These are phyloP conservation scores for Calameuta pallipes DNA, from an alignment of 2,888 invertebrate species.

Conservation along the genomic window DNA sequence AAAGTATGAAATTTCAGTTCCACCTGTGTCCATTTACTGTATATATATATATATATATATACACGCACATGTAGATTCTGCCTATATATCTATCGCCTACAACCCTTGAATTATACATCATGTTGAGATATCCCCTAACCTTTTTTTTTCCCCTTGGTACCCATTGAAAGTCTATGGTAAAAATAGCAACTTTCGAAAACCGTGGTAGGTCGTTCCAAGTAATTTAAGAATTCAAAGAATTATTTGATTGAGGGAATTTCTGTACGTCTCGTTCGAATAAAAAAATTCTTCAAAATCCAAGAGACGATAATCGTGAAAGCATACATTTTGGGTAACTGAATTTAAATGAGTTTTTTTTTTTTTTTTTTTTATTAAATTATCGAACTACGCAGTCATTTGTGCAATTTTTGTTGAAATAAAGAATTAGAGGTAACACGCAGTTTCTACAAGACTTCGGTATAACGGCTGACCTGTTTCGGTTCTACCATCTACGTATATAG, in stretches of 20 bases:
- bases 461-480: neutral
- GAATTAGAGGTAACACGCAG: neutral
- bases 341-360: neutral
- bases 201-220: neutral
- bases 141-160: neutral
- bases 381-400: neutral
- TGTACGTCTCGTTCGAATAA: too few relatives aligned
- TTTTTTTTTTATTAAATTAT: neutral
- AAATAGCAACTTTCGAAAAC: neutral
- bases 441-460: neutral
- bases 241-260: neutral
- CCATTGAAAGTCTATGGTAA: neutral
- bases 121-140: neutral
- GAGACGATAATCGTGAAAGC: neutral
- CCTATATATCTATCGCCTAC: neutral
- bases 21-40: neutral
- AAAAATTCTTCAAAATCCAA: too few relatives aligned
- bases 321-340: neutral
- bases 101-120: neutral
- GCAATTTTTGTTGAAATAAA: neutral
- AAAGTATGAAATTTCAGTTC: neutral
- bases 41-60: neutral
- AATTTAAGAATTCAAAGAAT: neutral
- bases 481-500: neutral
- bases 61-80: neutral